Conservation (phyloP, 2,888 invertebrate genomes). For the Sinodicranocentrus sp. region DNA sequence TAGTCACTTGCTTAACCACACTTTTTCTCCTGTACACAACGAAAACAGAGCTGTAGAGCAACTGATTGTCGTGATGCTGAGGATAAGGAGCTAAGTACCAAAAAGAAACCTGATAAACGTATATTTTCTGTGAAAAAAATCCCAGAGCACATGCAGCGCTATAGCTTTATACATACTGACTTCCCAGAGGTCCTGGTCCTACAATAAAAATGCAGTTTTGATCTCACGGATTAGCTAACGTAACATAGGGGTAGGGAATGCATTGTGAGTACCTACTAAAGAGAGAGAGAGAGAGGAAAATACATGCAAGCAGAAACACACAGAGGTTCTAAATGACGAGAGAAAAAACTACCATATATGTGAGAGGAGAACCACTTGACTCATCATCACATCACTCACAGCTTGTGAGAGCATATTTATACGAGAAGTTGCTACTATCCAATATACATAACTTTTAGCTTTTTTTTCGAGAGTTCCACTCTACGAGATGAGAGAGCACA, state of each 20-base stretch:
- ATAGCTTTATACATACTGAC: not conserved
- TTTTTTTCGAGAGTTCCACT: too few relatives aligned
- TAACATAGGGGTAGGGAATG: not conserved
- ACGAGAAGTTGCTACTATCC: not conserved
- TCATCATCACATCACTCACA: conserved; percentile 43
- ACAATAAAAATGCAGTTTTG: conserved; percentile 31
- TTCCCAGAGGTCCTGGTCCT: not conserved
- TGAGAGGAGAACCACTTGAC: conserved; percentile 52
- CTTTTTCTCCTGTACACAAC: not conserved
- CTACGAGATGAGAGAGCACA: not conserved
- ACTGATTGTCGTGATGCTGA: conserved; percentile 36
- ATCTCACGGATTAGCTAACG: conserved; percentile 43
- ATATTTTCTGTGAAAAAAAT: conserved; percentile 22
- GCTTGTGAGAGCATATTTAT: not conserved
- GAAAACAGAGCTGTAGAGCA: conserved; percentile 16
- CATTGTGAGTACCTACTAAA: not conserved
- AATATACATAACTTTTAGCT: too few relatives aligned
- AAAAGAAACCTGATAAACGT: conserved; percentile 23
- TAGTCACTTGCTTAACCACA: conserved; percentile 3
- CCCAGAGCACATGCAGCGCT: not conserved
- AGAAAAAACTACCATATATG: not conserved
- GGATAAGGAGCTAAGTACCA: conserved; percentile 34
- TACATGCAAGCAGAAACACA: not conserved
- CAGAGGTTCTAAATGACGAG: not conserved
- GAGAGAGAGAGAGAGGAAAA: too few relatives aligned